Evolutionary conservation across 2,113 vertebrate genomes (phyloP), one percentile per base, ranked within the genome.

Genomic region (Sialia sialis): DNA sequence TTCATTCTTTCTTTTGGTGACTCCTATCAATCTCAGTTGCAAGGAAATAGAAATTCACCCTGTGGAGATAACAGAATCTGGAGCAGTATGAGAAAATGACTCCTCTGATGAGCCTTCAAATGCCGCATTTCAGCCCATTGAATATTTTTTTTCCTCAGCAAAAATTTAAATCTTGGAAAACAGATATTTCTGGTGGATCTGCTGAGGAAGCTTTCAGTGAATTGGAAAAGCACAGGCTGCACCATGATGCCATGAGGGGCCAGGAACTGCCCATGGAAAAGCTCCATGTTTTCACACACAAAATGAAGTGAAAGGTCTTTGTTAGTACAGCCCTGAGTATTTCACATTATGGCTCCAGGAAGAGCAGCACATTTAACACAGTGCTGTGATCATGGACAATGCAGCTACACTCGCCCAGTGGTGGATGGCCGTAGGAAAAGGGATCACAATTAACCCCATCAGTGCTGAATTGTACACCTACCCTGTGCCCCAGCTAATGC

Each of bases 301-400:
- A 68, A 89, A 64, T 0, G 0, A 59, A 94, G 88, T 70, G 85
- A 48, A 86, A 95, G 90, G 59, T 80, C 95, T 96, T 96, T 96
- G 94, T 95, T 96, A 94, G 84, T 63, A 92, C 73, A 89, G 88
- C 86, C 79, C 56, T 1, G 72, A 66, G 79, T 78, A 90, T 94
- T 93, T 95, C 77, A 64, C 49, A 27, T 94, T 68, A 52, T 84
- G 83, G 92, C 92, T 92, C 48, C 86, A 87, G 92, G 92, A 95
- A 93, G 94, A 93, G 89, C 89, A 95, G 90, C 92, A 84, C 94
- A 92, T 95, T 96, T 96, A 93, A 17, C 89, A 97, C 84, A 96
- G 94, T 8, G 48, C 85, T 86, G 83, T 96, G 96, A 87, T 68
- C 95, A 92, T 93, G 90, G 95, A 95, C 95, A 94, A 90, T 93